These are phyloP conservation scores for Synergus itoensis DNA, from an alignment of 2,888 invertebrate species.

Conservation along the genomic window DNA sequence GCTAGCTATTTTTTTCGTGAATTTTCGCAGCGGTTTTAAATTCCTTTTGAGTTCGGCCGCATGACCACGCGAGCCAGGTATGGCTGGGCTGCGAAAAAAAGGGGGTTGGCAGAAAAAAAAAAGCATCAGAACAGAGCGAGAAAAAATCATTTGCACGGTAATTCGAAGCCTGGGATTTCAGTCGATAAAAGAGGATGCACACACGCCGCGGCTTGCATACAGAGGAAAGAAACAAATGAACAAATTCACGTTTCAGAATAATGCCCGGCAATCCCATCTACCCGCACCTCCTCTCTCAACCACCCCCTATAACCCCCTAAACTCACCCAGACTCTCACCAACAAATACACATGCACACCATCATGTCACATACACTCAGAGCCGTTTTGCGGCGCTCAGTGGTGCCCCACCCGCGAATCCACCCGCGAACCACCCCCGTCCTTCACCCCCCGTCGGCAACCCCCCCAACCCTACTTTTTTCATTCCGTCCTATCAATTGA, in stretches of 20 bases:
- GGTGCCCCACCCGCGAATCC: constrained; percentile 58
- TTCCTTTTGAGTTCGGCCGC: constrained; percentile 74
- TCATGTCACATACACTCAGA: constrained; percentile 46
- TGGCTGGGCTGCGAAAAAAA: constrained; percentile 57
- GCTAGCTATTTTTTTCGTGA: constrained; percentile 6
- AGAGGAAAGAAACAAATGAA: constrained; percentile 78
- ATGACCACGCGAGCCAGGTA: constrained; percentile 57
- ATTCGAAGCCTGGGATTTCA: constrained; percentile 78
- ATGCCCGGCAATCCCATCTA: constrained; percentile 78
- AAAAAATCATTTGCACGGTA: constrained; percentile 78
- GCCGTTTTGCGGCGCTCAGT: constrained; percentile 55
- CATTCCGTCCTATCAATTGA: constrained; percentile 78
- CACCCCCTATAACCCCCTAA: constrained; percentile 51
- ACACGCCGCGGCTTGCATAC: constrained; percentile 75
- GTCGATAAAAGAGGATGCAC: constrained; percentile 78
- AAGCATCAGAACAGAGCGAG: constrained; percentile 61
- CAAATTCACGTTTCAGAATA: constrained; percentile 78
- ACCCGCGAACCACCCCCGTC: constrained; percentile 57
- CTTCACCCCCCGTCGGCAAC: constrained; percentile 63
- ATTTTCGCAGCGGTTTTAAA: constrained; percentile 71
- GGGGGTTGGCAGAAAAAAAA: constrained; percentile 61
- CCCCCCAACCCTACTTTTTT: constrained; percentile 77
- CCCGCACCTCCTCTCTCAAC: constrained; percentile 59
- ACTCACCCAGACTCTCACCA: constrained; percentile 54
- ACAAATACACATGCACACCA: constrained; percentile 53